phyloP scores from a whole-genome alignment of 2,797 vertebrate species.

The Peromyscus aztecus region DNA sequence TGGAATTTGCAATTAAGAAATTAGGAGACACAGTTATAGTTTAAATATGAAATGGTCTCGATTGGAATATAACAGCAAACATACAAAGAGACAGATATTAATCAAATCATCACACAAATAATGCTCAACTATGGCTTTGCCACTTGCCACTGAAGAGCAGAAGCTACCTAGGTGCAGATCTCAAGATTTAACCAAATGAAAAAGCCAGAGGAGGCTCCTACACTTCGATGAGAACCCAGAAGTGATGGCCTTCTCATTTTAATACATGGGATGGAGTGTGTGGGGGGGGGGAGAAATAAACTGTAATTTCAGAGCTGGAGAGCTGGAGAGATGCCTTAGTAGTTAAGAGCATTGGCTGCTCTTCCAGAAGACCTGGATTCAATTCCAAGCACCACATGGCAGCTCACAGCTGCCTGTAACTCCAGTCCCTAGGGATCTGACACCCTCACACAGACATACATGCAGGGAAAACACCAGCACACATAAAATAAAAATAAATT shows the following conservation, averaged over 20 bases:
- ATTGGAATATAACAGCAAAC: background rate
- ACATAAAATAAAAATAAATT: background rate
- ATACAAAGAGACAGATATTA: background rate
- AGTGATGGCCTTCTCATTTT: background rate
- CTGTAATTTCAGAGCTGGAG: background rate
- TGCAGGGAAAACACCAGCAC: background rate
- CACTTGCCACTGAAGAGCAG: background rate
- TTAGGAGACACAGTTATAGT: background rate
- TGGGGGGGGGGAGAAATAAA: background rate
- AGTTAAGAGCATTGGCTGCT: background rate
- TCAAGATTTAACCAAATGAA: background rate
- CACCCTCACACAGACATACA: background rate
- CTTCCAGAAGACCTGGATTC: background rate
- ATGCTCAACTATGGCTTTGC: background rate
- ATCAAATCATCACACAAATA: background rate
- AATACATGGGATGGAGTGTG: background rate
- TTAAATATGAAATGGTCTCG: background rate
- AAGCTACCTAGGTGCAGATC: background rate
- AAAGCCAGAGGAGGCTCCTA: background rate
- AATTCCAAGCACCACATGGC: background rate
- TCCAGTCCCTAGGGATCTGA: background rate
- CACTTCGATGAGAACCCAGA: background rate
- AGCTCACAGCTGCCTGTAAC: background rate
- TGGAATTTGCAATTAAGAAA: background rate
- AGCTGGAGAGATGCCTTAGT: background rate